phyloP scores from a whole-genome alignment of 2,113 vertebrate species.

The Mesembrinibis cayennensis region DNA sequence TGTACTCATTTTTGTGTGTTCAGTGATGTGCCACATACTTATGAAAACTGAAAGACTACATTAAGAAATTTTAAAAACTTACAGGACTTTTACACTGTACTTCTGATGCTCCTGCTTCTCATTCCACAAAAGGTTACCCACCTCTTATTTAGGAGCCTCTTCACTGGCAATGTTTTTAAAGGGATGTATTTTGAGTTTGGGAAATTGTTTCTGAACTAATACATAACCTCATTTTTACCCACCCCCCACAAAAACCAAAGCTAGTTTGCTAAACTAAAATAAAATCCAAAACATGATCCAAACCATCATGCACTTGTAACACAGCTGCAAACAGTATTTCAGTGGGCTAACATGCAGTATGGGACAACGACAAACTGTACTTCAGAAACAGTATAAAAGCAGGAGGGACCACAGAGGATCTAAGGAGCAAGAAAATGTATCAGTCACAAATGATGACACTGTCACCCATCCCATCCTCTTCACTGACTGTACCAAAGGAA shows the following conservation, averaged over 20 bases:
- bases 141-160: background rate
- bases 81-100: background rate
- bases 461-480: background rate
- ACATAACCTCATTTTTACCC: background rate
- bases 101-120: background rate
- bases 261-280: background rate
- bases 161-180: background rate
- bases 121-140: background rate
- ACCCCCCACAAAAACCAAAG: background rate
- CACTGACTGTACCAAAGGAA: background rate
- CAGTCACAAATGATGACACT: background rate
- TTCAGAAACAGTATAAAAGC: background rate
- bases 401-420: background rate
- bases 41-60: background rate
- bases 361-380: background rate
- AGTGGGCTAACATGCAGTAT: background rate
- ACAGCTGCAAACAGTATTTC: background rate
- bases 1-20: background rate
- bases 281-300: background rate
- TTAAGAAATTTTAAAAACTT: background rate
- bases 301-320: background rate
- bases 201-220: background rate
- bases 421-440: background rate
- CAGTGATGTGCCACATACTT: background rate
- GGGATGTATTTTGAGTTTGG: background rate